phyloP scores from a whole-genome alignment of 30 jellyfish, hydroid and myxozoan species.

The Haliclystus octoradiatus region DNA sequence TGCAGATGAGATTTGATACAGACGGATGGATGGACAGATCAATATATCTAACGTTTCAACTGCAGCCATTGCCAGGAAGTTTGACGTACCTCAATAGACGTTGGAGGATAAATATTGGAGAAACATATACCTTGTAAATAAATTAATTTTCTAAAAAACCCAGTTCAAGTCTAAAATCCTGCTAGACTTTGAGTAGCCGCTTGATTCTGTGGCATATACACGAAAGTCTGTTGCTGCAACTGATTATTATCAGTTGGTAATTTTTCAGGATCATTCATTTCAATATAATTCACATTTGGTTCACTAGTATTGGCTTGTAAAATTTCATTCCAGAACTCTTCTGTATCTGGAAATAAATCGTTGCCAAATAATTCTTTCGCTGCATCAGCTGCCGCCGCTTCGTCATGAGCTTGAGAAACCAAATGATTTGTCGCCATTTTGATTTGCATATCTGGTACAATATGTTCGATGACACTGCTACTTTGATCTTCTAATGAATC shows the following conservation, averaged over 20 bases:
- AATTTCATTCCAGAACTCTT: constrained; percentile 93
- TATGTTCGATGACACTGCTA: constrained; percentile 84
- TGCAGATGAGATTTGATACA: too few species aligned
- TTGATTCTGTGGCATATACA: not conserved
- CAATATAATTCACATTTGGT: constrained; percentile 52
- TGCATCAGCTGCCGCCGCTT: constrained; percentile 86
- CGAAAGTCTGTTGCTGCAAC: not conserved
- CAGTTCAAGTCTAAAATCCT: not conserved
- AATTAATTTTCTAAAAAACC: too few species aligned
- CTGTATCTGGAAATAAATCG: constrained; percentile 65
- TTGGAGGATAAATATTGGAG: too few species aligned
- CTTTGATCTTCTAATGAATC: constrained; percentile 86
- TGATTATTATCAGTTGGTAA: constrained; percentile 25
- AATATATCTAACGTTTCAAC: too few species aligned
- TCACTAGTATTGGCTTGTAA: constrained; percentile 74
- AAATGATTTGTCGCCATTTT: not conserved
- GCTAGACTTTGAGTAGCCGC: not conserved
- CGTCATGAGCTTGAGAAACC: constrained; percentile 34
- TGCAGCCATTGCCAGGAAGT: too few species aligned
- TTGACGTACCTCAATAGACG: too few species aligned
- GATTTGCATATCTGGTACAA: constrained; percentile 70
- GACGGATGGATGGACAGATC: too few species aligned
- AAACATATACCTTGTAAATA: too few species aligned
- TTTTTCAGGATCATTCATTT: constrained; percentile 43
- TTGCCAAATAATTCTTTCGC: constrained; percentile 94